These are phyloP conservation scores for Akabosia matsudoensis DNA, from an alignment of 1,140 invertebrate species.

Conservation along the genomic window DNA sequence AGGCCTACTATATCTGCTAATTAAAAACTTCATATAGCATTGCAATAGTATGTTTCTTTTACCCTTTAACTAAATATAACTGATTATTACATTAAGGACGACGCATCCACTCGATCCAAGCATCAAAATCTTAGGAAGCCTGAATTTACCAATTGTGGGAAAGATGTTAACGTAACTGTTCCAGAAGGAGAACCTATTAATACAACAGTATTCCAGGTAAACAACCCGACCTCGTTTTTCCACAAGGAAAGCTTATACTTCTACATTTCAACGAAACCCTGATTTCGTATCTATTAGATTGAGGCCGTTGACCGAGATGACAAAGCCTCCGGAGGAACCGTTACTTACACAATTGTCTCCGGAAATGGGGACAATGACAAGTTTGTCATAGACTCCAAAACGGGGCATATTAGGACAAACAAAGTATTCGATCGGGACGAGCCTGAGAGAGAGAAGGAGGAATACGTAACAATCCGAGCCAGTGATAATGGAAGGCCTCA, in stretches of 20 bases:
- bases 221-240: not conserved
- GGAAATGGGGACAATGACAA: constrained; percentile 68
- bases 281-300: constrained; percentile 51
- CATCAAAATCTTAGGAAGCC: constrained; percentile 61
- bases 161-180: constrained; percentile 62
- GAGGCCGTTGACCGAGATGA: constrained; percentile 62
- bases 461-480: constrained; percentile 73
- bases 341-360: constrained; percentile 75
- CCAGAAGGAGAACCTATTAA: constrained; percentile 64
- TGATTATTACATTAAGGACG: not conserved
- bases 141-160: constrained; percentile 66
- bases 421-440: constrained; percentile 80
- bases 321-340: constrained; percentile 68
- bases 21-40: not conserved
- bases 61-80: not conserved
- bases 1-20: not conserved
- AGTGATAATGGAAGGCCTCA: constrained; percentile 80
- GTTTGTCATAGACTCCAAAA: constrained; percentile 70
- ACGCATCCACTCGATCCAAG: not conserved
- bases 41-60: not conserved
- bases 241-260: not conserved
- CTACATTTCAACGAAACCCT: constrained; percentile 16
- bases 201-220: constrained; percentile 63
- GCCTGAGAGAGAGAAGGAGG: constrained; percentile 76
- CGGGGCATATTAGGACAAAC: constrained; percentile 71